Base-by-base conservation (phyloP, 2,888 invertebrate species). In the Heteromurus nitidus region DNA sequence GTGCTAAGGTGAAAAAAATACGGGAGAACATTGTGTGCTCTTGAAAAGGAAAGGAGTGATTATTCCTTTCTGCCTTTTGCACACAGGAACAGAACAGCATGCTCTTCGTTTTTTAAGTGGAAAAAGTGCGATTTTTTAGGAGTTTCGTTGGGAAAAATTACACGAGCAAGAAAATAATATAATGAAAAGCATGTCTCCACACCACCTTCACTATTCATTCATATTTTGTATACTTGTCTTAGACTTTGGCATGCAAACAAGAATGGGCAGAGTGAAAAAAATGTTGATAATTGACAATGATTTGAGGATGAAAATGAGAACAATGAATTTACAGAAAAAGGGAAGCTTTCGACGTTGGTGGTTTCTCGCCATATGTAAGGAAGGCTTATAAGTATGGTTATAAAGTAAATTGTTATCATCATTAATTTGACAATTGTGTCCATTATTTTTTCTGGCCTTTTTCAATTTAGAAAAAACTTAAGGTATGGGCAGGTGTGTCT, bases 381-480 rank as follows among this genome's bases (percentile, higher is more conserved):
- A n/a, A n/a, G n/a, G n/a, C n/a, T n/a, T n/a, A n/a, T n/a, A n/a
- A n/a, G n/a, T n/a, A n/a, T n/a, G n/a, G n/a, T n/a, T n/a, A n/a
- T n/a, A n/a, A n/a, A n/a, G n/a, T n/a, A n/a, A n/a, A n/a, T n/a
- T n/a, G n/a, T n/a, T n/a, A 50, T 18, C 53, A 47, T 20, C 22
- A 53, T 50, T 60, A 68, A 76, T 62, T 64, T 65, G 58, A 58
- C 22, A 22, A 68, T 30, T 76, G 60, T 76, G 76, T 62, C 58
- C n/a, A 69, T 60, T 67, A 76, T 58, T 60, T 75, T 75, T 68
- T n/a, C n/a, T n/a, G n/a, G n/a, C n/a, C n/a, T n/a, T n/a, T n/a
- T 60, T 30, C 69, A 76, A 76, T 76, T 76, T 76, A 62, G 62
- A 76, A 60, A n/a, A n/a, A n/a, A n/a, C n/a, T n/a, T n/a, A n/a